These are phyloP conservation scores for Sussaba pulchella DNA, from an alignment of 2,888 invertebrate species.

Conservation along the genomic window DNA sequence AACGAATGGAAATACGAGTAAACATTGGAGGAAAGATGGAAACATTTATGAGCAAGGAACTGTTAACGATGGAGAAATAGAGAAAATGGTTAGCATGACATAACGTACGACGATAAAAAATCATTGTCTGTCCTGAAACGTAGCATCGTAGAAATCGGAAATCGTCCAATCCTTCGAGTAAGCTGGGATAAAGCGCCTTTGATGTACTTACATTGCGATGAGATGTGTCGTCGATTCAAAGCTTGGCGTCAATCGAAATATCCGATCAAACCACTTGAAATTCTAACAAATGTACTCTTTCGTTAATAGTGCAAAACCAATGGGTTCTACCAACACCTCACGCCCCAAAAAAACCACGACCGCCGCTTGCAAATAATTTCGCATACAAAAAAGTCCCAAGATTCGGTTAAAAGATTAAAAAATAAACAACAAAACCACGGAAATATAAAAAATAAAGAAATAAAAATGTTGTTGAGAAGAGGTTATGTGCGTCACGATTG, in stretches of 20 bases:
- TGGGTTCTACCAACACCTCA: slow-evolving; percentile 65
- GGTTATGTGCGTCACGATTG: neutral
- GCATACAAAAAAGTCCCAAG: neutral
- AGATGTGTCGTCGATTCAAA: slow-evolving; percentile 3
- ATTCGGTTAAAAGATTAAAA: slow-evolving; percentile 14
- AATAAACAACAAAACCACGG: slow-evolving; percentile 8
- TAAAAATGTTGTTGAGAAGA: neutral
- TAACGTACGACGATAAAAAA: neutral
- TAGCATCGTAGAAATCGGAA: neutral
- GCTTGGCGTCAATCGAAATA: slow-evolving; percentile 39
- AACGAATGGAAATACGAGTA: slow-evolving; percentile 8
- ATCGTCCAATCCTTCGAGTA: neutral
- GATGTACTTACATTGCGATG: slow-evolving; percentile 48
- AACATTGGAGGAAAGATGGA: too few species aligned
- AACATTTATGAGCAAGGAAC: neutral
- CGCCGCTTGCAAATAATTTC: slow-evolving; percentile 69
- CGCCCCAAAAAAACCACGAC: slow-evolving; percentile 60
- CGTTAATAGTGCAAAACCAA: slow-evolving; percentile 52
- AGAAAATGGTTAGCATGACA: neutral
- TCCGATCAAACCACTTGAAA: slow-evolving; percentile 57
- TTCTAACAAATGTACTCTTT: neutral
- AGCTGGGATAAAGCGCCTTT: neutral
- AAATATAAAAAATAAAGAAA: slow-evolving; percentile 4
- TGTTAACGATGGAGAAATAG: neutral
- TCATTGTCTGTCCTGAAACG: neutral